These are phyloP conservation scores for Paralvinella palmiformis DNA, from an alignment of 1,140 invertebrate species.

Conservation along the genomic window DNA sequence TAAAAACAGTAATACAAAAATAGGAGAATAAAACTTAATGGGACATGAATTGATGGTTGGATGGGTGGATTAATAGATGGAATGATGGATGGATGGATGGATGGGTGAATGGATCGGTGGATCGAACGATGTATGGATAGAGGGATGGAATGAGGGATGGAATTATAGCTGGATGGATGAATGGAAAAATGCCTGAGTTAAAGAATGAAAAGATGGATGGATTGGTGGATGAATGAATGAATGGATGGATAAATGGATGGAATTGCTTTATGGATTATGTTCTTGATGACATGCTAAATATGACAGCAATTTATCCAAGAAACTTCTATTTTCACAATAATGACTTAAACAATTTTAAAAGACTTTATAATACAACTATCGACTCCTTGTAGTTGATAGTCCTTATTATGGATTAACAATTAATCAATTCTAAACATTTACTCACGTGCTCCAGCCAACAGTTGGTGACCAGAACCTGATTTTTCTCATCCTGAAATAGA, in stretches of 20 bases:
- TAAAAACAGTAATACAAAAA: background rate
- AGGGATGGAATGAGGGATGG: too few relatives aligned
- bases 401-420: background rate
- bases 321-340: too few relatives aligned
- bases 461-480: conserved; percentile 59
- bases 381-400: background rate
- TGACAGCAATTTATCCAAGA: too few relatives aligned
- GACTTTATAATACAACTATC: background rate
- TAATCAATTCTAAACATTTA: background rate
- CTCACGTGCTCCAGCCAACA: conserved; percentile 59
- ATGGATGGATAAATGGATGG: too few relatives aligned
- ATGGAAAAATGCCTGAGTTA: too few relatives aligned
- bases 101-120: too few relatives aligned
- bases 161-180: too few relatives aligned
- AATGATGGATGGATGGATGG: background rate
- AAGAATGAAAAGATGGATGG: too few relatives aligned
- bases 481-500: conserved; percentile 57
- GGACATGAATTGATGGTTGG: background rate
- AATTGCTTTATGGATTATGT: too few relatives aligned
- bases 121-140: too few relatives aligned
- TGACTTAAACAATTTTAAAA: background rate
- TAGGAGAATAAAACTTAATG: background rate
- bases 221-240: too few relatives aligned
- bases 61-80: background rate
- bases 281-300: too few relatives aligned